Percentiles rank a stretch among this genome's conserved stretches.
phyloP scores from a whole-genome alignment of 2,797 vertebrate genomes.

The Rhinogobio ventralis region DNA sequence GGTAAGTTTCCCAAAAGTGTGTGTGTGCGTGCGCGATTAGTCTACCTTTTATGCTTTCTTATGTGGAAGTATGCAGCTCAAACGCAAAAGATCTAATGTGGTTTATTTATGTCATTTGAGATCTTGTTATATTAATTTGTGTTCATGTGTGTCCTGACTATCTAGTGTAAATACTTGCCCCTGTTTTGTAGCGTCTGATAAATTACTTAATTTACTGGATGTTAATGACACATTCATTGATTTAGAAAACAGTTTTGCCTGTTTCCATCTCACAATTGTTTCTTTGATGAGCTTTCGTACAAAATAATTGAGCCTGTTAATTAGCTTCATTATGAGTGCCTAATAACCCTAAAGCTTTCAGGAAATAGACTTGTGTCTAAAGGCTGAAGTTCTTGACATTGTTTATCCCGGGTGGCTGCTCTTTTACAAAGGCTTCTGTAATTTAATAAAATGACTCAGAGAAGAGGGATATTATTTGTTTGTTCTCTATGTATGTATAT shows the following conservation, averaged over 20 bases:
- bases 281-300: slow-evolving; percentile 68
- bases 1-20: slow-evolving; percentile 43
- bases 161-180: slow-evolving; percentile 47
- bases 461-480: slow-evolving; percentile 1
- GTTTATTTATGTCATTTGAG: slow-evolving; percentile 39
- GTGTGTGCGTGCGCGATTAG: slow-evolving; percentile 6
- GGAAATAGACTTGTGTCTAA: slow-evolving; percentile 63
- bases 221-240: slow-evolving; percentile 67
- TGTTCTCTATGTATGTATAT: background rate
- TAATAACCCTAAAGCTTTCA: slow-evolving; percentile 64
- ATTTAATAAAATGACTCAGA: slow-evolving; percentile 34
- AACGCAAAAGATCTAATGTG: slow-evolving; percentile 21
- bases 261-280: slow-evolving; percentile 65
- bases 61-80: slow-evolving; percentile 27
- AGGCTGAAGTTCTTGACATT: slow-evolving; percentile 55
- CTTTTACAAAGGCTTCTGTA: slow-evolving; percentile 43
- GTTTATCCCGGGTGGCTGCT: slow-evolving; percentile 43
- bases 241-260: slow-evolving; percentile 66
- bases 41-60: slow-evolving; percentile 31
- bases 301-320: slow-evolving; percentile 70
- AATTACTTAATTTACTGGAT: slow-evolving; percentile 67
- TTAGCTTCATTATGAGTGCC: slow-evolving; percentile 68
- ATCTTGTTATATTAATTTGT: slow-evolving; percentile 52
- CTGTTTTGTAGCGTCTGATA: slow-evolving; percentile 57
- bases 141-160: slow-evolving; percentile 26